Evolutionary conservation across 2,888 invertebrate genomes (phyloP).

Genomic region (Trachelus stipa): DNA sequence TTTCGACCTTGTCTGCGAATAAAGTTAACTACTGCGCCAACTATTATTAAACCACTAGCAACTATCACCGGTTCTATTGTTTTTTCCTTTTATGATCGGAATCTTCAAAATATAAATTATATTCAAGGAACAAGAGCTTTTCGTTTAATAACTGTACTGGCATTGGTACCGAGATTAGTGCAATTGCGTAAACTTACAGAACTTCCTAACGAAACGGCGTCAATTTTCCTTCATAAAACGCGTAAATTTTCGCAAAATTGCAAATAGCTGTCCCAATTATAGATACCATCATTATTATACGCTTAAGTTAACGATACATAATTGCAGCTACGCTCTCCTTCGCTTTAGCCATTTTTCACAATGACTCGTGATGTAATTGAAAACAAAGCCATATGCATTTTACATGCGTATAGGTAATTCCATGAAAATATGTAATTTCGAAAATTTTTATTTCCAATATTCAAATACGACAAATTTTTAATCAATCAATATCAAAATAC

Average conservation of each 20-base stretch:
- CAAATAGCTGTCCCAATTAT: background rate
- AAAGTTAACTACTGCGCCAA: background rate
- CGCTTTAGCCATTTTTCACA: background rate
- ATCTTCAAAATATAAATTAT: background rate
- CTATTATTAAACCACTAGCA: background rate
- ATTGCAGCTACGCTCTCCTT: background rate
- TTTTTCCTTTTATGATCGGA: background rate
- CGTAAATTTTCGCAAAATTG: background rate
- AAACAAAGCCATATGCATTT: background rate
- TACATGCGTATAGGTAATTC: background rate
- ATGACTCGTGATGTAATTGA: background rate
- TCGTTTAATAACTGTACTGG: background rate
- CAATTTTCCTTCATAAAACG: background rate
- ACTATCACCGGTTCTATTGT: background rate
- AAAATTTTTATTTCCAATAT: background rate
- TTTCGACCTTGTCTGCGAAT: conserved; percentile 4
- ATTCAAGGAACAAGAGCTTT: background rate
- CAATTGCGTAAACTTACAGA: background rate
- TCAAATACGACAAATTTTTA: background rate
- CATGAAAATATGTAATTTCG: background rate
- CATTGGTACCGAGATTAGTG: background rate
- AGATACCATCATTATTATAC: background rate
- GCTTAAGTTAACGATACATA: background rate
- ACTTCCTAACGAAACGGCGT: background rate
- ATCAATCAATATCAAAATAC: background rate